phyloP scores from a whole-genome alignment of 1,140 invertebrate genomes.

The Drosophila bocqueti region DNA sequence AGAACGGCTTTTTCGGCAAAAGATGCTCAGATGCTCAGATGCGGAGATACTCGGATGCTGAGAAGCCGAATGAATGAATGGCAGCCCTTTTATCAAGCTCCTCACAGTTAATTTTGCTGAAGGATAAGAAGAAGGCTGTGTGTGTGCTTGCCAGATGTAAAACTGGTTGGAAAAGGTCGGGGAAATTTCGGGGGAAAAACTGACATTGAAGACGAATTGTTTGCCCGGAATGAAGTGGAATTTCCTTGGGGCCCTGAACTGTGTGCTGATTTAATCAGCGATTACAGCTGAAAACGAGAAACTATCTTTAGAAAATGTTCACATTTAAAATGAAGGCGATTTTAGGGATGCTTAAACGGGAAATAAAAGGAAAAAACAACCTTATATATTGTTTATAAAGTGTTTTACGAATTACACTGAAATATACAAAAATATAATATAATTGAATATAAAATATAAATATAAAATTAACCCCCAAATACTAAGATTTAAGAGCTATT shows the following conservation, averaged over 20 bases:
- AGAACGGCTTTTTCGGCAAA: conserved; percentile 52
- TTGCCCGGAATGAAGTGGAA: conserved; percentile 25
- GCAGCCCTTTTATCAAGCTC: conserved; percentile 63
- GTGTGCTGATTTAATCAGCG: conserved; percentile 22
- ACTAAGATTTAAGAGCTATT: too few relatives aligned
- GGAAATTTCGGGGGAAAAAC: conserved; percentile 15
- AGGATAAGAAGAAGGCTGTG: conserved; percentile 28
- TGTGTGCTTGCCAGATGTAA: not conserved
- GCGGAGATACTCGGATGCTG: conserved; percentile 3
- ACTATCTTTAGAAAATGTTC: not conserved
- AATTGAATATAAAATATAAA: not conserved
- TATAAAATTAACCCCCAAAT: not conserved
- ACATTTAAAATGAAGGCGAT: not conserved
- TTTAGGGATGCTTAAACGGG: not conserved
- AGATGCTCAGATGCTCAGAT: not conserved
- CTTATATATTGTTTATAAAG: too few relatives aligned
- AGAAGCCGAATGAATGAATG: conserved; percentile 56
- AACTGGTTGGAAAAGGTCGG: conserved; percentile 1
- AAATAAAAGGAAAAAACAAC: not conserved
- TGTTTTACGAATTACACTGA: too few relatives aligned
- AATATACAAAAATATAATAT: not conserved
- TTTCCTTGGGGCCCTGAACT: conserved; percentile 11
- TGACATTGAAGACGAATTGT: conserved; percentile 44
- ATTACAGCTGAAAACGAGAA: conserved; percentile 12
- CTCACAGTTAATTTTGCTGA: conserved; percentile 56